Evolutionary conservation across 2,113 vertebrate species (phyloP).

Genomic region (Paraplagusia blochii): DNA sequence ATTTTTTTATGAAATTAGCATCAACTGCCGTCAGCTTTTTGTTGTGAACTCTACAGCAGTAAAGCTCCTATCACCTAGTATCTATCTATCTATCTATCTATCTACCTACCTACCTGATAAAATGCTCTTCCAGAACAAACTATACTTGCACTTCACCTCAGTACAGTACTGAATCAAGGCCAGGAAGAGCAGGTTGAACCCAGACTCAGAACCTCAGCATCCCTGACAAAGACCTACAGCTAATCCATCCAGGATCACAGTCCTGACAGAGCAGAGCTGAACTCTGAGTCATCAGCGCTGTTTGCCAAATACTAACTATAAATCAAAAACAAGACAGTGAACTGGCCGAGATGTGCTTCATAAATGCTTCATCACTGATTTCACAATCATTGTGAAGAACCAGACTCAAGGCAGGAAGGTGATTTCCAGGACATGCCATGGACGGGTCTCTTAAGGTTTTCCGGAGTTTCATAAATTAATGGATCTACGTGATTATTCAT

Average conservation of each 20-base stretch:
- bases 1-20: too few relatives aligned
- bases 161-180: slow-evolving; percentile 36
- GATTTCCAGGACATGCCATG: slow-evolving; percentile 36
- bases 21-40: too few relatives aligned
- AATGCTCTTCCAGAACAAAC: slow-evolving; percentile 10
- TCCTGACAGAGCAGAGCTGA: slow-evolving; percentile 10
- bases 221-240: slow-evolving; percentile 29
- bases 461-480: slow-evolving; percentile 36
- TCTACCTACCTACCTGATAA: slow-evolving; percentile 10
- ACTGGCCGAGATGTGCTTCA: slow-evolving; percentile 39
- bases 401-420: slow-evolving; percentile 34
- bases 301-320: slow-evolving; percentile 3
- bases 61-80: too few relatives aligned
- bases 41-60: too few relatives aligned
- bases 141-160: slow-evolving; percentile 23
- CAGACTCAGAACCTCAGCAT: slow-evolving; percentile 17
- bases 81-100: not conserved
- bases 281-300: slow-evolving; percentile 28
- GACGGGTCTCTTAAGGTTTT: slow-evolving; percentile 48
- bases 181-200: slow-evolving; percentile 30
- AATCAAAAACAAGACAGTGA: slow-evolving; percentile 34
- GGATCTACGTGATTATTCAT: slow-evolving; percentile 55
- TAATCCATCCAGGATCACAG: slow-evolving; percentile 19
- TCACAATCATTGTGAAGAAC: slow-evolving; percentile 30
- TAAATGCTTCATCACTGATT: slow-evolving; percentile 21